phyloP scores from a whole-genome alignment of 2,113 vertebrate species.

The Anarhynchus alexandrinus region DNA sequence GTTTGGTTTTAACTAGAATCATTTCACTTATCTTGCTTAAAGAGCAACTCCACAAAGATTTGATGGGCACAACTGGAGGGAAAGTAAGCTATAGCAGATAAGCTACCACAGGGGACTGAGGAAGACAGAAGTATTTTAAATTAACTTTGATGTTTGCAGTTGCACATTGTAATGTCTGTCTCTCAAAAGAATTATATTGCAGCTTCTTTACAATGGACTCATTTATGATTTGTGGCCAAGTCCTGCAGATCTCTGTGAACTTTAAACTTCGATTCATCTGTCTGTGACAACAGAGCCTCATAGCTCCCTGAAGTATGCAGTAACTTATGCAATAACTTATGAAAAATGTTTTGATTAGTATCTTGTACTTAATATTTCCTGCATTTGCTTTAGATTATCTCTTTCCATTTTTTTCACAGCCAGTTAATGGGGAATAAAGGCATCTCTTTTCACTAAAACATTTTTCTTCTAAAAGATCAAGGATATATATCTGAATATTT shows the following conservation, averaged over 20 bases:
- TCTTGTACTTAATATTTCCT: constrained; percentile 14
- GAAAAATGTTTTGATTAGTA: constrained; percentile 5
- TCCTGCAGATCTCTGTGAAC: constrained; percentile 19
- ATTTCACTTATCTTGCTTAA: background rate
- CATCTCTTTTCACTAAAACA: background rate
- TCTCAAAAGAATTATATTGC: background rate
- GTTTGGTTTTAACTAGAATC: background rate
- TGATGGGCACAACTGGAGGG: background rate
- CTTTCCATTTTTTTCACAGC: background rate
- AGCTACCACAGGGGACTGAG: background rate
- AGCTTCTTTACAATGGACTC: background rate
- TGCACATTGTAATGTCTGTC: background rate
- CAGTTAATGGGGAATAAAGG: background rate
- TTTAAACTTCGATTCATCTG: constrained; percentile 16
- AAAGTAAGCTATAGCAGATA: background rate
- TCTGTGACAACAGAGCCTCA: background rate
- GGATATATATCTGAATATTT: background rate
- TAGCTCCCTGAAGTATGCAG: constrained; percentile 5
- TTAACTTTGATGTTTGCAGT: background rate
- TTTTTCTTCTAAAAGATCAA: background rate
- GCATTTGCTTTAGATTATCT: background rate
- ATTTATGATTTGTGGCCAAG: background rate
- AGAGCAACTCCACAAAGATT: background rate
- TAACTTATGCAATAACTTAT: background rate
- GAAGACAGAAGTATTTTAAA: background rate